These are phyloP conservation scores for Rhingia rostrata DNA, from an alignment of 2,888 invertebrate genomes.

Conservation along the genomic window DNA sequence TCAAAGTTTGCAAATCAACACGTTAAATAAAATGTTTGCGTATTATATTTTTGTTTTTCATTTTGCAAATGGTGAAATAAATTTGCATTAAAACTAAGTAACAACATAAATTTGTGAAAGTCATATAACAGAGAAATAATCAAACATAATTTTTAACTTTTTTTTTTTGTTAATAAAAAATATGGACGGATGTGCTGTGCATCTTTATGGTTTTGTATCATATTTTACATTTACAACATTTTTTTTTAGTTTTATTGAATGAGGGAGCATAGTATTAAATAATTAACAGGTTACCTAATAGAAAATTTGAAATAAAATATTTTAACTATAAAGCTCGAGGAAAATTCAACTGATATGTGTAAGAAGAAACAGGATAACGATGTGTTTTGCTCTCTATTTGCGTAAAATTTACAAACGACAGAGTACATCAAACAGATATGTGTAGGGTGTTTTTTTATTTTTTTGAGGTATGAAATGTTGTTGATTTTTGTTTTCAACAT, in stretches of 20 bases:
- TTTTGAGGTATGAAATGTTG: too few relatives aligned
- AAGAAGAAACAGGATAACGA: conserved; percentile 44
- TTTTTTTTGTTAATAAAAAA: conserved; percentile 25
- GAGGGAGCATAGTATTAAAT: not conserved
- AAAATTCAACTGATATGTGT: conserved; percentile 43
- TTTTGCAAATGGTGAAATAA: conserved; percentile 2
- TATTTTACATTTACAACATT: conserved; percentile 10
- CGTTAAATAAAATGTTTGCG: not conserved
- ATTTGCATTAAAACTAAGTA: conserved; percentile 63
- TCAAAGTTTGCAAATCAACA: conserved; percentile 24
- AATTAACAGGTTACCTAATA: conserved; percentile 36
- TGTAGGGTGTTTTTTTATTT: not conserved
- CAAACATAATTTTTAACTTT: conserved; percentile 28
- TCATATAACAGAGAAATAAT: conserved; percentile 29
- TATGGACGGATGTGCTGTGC: conserved; percentile 70
- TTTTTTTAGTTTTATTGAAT: not conserved
- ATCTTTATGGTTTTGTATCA: conserved; percentile 28
- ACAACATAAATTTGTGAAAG: conserved; percentile 40
- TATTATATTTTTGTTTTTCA: not conserved
- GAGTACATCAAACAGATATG: conserved; percentile 58
- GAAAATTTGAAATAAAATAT: conserved; percentile 19
- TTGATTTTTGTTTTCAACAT: too few relatives aligned
- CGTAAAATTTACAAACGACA: conserved; percentile 64
- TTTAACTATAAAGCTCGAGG: conserved; percentile 1
- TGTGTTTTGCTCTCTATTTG: conserved; percentile 74